A percentile compares a stretch with the other conserved stretches of the same genome.
phyloP scores from a whole-genome alignment of 2,113 vertebrate species.

The Delphinapterus leucas region DNA sequence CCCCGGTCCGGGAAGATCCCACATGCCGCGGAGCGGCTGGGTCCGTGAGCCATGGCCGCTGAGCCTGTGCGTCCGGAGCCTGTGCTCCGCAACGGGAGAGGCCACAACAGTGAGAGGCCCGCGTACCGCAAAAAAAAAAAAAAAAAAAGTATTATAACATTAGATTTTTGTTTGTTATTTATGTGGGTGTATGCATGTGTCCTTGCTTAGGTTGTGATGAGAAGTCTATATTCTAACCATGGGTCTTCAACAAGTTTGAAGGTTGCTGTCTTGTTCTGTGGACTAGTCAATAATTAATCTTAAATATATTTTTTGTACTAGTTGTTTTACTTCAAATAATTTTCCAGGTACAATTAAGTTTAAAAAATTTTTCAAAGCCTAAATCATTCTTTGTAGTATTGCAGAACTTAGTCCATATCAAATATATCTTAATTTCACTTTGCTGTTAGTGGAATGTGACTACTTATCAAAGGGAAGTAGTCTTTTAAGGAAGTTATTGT shows the following conservation, averaged over 20 bases:
- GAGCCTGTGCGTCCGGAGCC: too few relatives aligned
- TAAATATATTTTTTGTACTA: background rate
- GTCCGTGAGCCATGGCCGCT: too few relatives aligned
- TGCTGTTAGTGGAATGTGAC: background rate
- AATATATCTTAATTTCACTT: constrained; percentile 29
- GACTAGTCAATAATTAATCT: background rate
- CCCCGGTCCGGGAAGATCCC: too few relatives aligned
- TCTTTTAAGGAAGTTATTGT: constrained; percentile 57
- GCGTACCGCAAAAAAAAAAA: background rate
- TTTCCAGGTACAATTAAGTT: background rate
- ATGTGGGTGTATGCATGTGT: background rate
- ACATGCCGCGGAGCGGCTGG: too few relatives aligned
- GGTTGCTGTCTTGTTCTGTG: background rate
- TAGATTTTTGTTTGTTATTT: background rate
- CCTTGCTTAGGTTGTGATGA: background rate
- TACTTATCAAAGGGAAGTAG: constrained; percentile 51
- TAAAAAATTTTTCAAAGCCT: background rate
- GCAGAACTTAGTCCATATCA: background rate
- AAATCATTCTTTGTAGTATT: constrained; percentile 24
- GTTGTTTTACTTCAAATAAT: background rate
- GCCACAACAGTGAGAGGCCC: too few relatives aligned
- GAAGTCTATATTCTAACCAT: background rate
- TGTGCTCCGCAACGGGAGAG: too few relatives aligned
- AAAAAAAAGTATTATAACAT: background rate
- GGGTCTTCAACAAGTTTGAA: background rate